These are phyloP conservation scores for Scolopax mira DNA, from an alignment of 2,113 vertebrate genomes.

Conservation along the genomic window DNA sequence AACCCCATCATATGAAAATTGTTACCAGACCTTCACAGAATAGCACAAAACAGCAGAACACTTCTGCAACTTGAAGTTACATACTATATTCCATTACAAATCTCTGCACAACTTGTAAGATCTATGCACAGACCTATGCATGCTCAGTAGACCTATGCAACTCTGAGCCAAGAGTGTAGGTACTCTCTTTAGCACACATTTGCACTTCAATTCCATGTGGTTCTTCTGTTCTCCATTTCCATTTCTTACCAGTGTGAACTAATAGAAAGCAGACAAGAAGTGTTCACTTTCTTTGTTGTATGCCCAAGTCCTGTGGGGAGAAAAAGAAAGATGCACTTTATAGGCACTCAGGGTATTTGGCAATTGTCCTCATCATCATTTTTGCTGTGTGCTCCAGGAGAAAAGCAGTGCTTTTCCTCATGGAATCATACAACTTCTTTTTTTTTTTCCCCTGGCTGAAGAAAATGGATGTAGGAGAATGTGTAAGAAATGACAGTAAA, in stretches of 20 bases:
- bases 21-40: background rate
- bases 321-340: background rate
- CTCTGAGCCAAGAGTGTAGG: background rate
- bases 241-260: background rate
- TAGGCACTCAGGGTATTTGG: background rate
- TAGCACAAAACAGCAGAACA: background rate
- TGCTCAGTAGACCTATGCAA: too few relatives aligned
- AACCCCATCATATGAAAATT: background rate
- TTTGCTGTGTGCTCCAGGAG: background rate
- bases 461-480: background rate
- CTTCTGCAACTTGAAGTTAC: background rate
- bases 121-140: background rate
- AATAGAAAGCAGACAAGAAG: background rate
- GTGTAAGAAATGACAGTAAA: background rate
- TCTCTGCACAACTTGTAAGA: background rate
- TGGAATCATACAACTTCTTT: background rate
- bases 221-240: background rate
- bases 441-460: background rate
- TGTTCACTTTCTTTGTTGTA: background rate
- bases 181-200: background rate
- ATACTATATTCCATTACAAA: accelerated
- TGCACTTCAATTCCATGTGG: accelerated
- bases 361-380: background rate
- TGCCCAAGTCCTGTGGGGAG: background rate
- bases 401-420: background rate